Base-by-base conservation (phyloP, 2,888 invertebrate genomes). In the Eugnorisma glareosa region DNA sequence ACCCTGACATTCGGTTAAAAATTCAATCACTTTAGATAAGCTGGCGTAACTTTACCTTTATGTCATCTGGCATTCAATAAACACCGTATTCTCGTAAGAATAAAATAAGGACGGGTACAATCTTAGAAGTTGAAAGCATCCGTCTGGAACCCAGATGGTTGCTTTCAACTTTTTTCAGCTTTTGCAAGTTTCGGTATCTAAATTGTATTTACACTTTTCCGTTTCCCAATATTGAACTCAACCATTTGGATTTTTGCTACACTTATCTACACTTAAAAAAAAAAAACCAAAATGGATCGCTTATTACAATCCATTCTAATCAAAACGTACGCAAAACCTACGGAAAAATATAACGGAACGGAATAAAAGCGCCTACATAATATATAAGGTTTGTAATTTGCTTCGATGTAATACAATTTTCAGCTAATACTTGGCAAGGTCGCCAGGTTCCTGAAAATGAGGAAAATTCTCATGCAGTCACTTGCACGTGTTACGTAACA, bases 1-100 rank as follows among this genome's bases (percentile, higher is more conserved):
- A 79, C 61, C 61, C 68, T 45, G 24, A 51, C 40, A 48, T 51
- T 70, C 28, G 54, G 57, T 79, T 70, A 37, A 71, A 61, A 68
- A 59, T 59, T 61, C 15, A 48, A 51, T 76, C 13, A 73, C 31
- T n/a, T 64, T 37, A 57, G 21, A n/a, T 61, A 43, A n/a, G 59
- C 3, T 11, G 8, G 51, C 21, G 31, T 82, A 54, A 37, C 15
- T 69, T 45, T 40, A 64, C 24, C 5, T 57, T 11, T 15, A 37
- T 37, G 35, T 24, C 18, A 73, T 43, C 13, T 5, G 21, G n/a
- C 43, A 37, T 31, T 31, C 31, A 61, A 31, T 31, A 31, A 59
- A 51, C 13, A 21, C 43, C 15, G 10, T 51, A 18, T 15, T 28
- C 7, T 15, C 28, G 57, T 3, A 45, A 5, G 28, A 37, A 18